These are phyloP conservation scores for Crax fasciolata DNA, from an alignment of 2,797 vertebrate genomes.

Conservation along the genomic window DNA sequence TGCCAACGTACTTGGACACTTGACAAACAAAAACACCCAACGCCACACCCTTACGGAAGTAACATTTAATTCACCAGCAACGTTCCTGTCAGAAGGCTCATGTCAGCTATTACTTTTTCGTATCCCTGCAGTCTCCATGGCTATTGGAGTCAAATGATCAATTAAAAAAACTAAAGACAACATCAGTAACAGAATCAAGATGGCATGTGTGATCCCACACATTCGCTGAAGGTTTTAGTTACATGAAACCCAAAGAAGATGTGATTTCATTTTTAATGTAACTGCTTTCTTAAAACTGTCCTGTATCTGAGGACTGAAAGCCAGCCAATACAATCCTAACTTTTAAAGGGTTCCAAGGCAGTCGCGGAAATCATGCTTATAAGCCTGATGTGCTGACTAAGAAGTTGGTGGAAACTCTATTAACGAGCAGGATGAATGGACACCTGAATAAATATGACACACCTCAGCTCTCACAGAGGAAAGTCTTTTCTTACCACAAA, in stretches of 20 bases:
- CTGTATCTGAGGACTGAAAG: not conserved
- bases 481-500: not conserved
- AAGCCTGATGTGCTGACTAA: not conserved
- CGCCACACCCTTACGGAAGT: not conserved
- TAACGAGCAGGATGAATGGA: not conserved
- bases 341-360: not conserved
- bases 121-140: not conserved
- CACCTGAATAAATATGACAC: not conserved
- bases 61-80: not conserved
- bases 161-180: not conserved
- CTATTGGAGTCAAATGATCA: not conserved
- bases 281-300: not conserved
- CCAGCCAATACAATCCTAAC: not conserved
- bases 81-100: not conserved
- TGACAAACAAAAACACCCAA: not conserved
- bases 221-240: fast-evolving
- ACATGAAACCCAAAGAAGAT: not conserved
- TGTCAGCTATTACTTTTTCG: not conserved
- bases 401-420: not conserved
- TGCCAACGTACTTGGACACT: not conserved
- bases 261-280: not conserved
- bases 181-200: not conserved
- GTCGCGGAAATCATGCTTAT: not conserved
- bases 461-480: not conserved
- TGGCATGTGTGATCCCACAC: fast-evolving